Percentiles rank a stretch among this genome's conserved stretches.
phyloP scores from a whole-genome alignment of 2,888 invertebrate species.

The Rutpela maculata region DNA sequence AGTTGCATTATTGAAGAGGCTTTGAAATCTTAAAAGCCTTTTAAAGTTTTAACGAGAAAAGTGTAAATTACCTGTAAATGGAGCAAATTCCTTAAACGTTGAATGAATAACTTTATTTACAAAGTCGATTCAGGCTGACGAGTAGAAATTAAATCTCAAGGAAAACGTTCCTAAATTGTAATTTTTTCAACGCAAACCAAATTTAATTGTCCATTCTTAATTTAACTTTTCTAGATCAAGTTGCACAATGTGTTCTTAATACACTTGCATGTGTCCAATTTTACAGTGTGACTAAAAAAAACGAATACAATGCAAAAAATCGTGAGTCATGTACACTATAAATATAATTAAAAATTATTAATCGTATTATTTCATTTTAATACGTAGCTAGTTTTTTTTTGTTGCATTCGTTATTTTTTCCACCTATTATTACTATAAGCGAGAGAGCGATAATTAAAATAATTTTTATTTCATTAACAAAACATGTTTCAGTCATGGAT shows the following conservation, averaged over 20 bases:
- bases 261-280: slow-evolving; percentile 3
- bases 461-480: slow-evolving; percentile 5
- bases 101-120: slow-evolving; percentile 8
- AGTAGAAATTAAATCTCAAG: not conserved
- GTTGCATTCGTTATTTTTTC: not conserved
- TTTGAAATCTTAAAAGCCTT: slow-evolving; percentile 38
- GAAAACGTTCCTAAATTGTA: slow-evolving; percentile 24
- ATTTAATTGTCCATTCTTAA: slow-evolving; percentile 5
- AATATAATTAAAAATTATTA: not conserved
- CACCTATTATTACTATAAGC: not conserved
- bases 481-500: not conserved
- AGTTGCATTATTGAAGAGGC: slow-evolving; percentile 41
- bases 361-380: not conserved
- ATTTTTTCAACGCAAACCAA: slow-evolving; percentile 28
- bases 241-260: slow-evolving; percentile 8
- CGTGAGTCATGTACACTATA: not conserved
- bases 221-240: slow-evolving; percentile 18
- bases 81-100: slow-evolving; percentile 24
- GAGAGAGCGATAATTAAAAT: slow-evolving; percentile 17
- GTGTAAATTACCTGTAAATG: slow-evolving; percentile 27
- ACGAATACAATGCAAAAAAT: not conserved
- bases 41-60: slow-evolving; percentile 19
- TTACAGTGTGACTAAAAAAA: not conserved
- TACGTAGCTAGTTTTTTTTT: not conserved
- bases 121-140: not conserved